A percentile compares a stretch with the other conserved stretches of the same genome.
Conservation (phyloP, 2,888 invertebrate genomes). For the Rhagonycha lutea region DNA sequence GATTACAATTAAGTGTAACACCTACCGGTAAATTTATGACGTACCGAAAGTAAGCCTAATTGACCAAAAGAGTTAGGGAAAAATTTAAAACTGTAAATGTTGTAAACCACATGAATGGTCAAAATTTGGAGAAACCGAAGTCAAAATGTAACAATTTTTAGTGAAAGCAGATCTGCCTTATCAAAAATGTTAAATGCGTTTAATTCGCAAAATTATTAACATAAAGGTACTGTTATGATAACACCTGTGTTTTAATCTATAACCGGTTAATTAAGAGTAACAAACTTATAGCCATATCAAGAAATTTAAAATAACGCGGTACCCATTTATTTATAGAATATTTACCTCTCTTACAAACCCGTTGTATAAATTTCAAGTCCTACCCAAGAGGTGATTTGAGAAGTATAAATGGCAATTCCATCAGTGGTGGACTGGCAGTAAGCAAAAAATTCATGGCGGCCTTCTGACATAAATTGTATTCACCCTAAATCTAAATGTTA, state of each 20-base stretch:
- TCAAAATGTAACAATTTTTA: not conserved
- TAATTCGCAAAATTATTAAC: not conserved
- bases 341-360: not conserved
- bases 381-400: not conserved
- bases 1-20: too few relatives aligned
- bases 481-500: too few relatives aligned
- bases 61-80: too few relatives aligned
- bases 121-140: too few relatives aligned
- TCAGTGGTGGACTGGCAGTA: not conserved
- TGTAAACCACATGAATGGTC: too few relatives aligned
- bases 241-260: not conserved
- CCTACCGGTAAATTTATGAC: too few relatives aligned
- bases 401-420: not conserved
- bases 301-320: not conserved
- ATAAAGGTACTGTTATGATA: not conserved
- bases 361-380: not conserved
- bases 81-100: not conserved
- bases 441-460: not conserved
- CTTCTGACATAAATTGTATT: too few relatives aligned
- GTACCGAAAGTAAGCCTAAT: too few relatives aligned
- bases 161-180: not conserved
- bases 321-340: not conserved
- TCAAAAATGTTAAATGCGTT: not conserved
- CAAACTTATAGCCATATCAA: not conserved
- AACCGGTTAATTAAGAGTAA: not conserved